phyloP scores from a whole-genome alignment of 30 jellyfish, hydroid and myxozoan species.

The Calvadosia cruxmelitensis region DNA sequence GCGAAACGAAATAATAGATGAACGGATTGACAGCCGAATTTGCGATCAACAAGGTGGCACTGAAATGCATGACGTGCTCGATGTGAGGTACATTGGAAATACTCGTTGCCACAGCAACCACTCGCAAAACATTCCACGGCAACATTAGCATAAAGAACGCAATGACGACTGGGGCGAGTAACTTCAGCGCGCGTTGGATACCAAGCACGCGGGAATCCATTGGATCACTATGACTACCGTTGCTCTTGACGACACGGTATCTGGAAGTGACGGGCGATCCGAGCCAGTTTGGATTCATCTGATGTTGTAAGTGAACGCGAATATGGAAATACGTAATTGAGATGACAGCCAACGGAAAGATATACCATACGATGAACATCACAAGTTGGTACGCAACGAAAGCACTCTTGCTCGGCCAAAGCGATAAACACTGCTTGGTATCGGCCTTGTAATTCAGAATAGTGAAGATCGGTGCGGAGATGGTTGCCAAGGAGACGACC shows the following conservation, averaged over 20 bases:
- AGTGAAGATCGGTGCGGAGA: constrained; percentile 74
- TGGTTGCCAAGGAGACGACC: constrained; percentile 54
- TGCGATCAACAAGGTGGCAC: constrained; percentile 59
- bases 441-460: constrained; percentile 12
- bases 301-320: constrained; percentile 26
- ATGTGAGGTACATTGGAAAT: constrained; percentile 10
- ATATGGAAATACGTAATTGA: constrained; percentile 64
- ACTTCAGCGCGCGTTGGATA: constrained; percentile 64
- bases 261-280: constrained; percentile 1
- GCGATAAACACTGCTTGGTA: constrained; percentile 25
- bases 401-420: constrained; percentile 39
- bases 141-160: constrained; percentile 59
- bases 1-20: constrained; percentile 71
- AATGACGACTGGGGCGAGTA: constrained; percentile 88
- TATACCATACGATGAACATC: constrained; percentile 47
- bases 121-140: constrained; percentile 69
- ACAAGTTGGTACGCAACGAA: constrained; percentile 40
- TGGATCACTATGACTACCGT: neutral
- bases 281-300: constrained; percentile 60
- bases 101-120: constrained; percentile 31
- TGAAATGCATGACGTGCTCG: constrained; percentile 14
- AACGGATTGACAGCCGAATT: constrained; percentile 78
- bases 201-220: constrained; percentile 37
- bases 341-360: constrained; percentile 64
- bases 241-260: constrained; percentile 15